Base-by-base conservation (phyloP, 2,113 vertebrate genomes). In the Leptobrachium leishanense region DNA sequence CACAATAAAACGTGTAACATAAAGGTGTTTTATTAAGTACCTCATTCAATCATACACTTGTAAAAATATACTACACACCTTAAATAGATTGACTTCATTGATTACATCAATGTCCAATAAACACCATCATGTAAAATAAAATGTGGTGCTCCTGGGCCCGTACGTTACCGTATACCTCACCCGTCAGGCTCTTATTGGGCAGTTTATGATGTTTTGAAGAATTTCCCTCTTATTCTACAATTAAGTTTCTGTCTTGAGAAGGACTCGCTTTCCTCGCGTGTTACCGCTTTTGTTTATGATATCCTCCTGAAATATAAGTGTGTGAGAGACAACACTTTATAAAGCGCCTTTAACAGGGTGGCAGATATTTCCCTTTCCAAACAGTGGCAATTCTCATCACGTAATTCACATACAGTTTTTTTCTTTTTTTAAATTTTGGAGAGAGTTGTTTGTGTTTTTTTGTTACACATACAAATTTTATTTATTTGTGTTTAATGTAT, bases 21-120 rank as follows among this genome's bases (percentile, higher is more conserved):
- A 68, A 74, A 81, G 78, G 78, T 81, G 78, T 81, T 81, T 81
- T 81, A 81, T 81, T 74, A 81, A 81, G 78, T 73, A 74, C 71
- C 71, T 74, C 71, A 68, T 46, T 74, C 71, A 74, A 63, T 68
- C 54, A 44, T 40, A 68, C 42, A 42, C 53, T 68, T 44, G 67
- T 81, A 81, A 81, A 68, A 8, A 68, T 53, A 15, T 62, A 64
- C 71, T 15, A 46, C 64, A 62, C 71, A 68, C 53, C 78, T 74
- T 74, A 57, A 73, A 59, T 69, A 59, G 50, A 68, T 68, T 68
- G 71, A 66, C 46, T 55, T 2, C 77, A 40, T 57, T 72, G 70
- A 80, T 80, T 74, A 80, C 78, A 55, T 80, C 78, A 74, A 74
- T 62, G 50, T 62, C 70, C 73, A 50, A 62, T 74, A 81, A 81